Base-by-base conservation (phyloP, 2,113 vertebrate genomes). In the Oreotragus oreotragus region DNA sequence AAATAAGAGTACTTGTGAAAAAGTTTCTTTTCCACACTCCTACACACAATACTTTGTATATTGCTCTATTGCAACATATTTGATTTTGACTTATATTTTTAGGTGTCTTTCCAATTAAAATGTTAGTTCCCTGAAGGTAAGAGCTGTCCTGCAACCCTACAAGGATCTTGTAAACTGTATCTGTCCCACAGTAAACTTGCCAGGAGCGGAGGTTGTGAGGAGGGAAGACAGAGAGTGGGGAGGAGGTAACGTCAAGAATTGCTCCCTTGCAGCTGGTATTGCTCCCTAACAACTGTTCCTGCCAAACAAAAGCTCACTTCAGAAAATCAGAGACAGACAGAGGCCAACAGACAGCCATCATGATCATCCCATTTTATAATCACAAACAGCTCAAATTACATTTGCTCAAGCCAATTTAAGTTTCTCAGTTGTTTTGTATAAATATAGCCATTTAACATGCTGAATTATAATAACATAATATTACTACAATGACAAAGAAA, bases 291-390 rank as follows among this genome's bases (percentile, higher is more conserved):
- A 97, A 97, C 53, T 94, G 88, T 89, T 88, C 60, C 2, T 87
- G 47, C n/a, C 94, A 95, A 97, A 97, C 85, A 97, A 98, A 98
- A 96, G 88, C 79, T n/a, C 88, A 30, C 88, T 96, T 97, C 53
- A 97, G 88, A 95, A 97, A 93, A 79, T 57, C 83, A 89, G 86
- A 84, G 81, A 60, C 79, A 94, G 73, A 77, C 51, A 94, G 90
- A 91, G 64, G 19, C 80, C 83, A 90, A 47, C 25, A 58, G 86
- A 86, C 94, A 64, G 86, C 89, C 30, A 83, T 88, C 27, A 92
- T 85, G 88, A 84, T 45, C 45, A 60, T 77, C 27, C 51, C 49
- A 90, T 94, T 91, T 84, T 86, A 95, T 77, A 96, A 39, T 76
- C 79, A 76, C 87, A 94, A 92, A 90, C 33, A 79, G 70, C 51